These are phyloP conservation scores for rat (Rattus norvegicus) DNA, from an alignment of 2,113 vertebrate genomes.

Conservation along the genomic window DNA sequence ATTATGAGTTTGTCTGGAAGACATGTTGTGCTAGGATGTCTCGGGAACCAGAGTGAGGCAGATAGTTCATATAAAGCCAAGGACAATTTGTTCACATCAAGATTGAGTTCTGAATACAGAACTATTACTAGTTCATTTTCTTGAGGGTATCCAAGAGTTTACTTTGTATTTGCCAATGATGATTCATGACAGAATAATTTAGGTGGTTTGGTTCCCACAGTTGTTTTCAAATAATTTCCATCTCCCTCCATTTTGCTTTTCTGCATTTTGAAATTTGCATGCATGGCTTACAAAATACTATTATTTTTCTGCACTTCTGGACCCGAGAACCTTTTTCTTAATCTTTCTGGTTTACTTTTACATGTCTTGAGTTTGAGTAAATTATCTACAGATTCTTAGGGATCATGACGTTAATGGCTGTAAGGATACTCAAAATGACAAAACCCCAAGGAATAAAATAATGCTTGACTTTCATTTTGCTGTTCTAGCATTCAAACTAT, in stretches of 20 bases:
- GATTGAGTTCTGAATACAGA: conserved; percentile 43
- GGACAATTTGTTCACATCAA: not conserved
- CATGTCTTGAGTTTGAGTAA: conserved; percentile 67
- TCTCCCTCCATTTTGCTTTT: conserved; percentile 28
- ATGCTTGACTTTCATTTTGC: conserved; percentile 83
- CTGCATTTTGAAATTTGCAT: conserved; percentile 58
- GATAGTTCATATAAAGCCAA: conserved; percentile 8
- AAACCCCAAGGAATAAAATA: conserved; percentile 75
- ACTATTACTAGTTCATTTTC: conserved; percentile 31
- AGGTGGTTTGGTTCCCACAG: not conserved
- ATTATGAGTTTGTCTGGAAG: not conserved
- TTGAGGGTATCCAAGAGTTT: conserved; percentile 17
- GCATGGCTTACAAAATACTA: conserved; percentile 42
- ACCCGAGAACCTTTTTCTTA: conserved; percentile 5
- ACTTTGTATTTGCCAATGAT: conserved; percentile 43
- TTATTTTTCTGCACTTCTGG: conserved; percentile 28
- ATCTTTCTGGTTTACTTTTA: conserved; percentile 45
- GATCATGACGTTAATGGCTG: conserved; percentile 72
- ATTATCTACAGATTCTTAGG: conserved; percentile 67
- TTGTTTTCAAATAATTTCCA: conserved; percentile 37
- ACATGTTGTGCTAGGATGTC: not conserved
- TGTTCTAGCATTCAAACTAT: conserved; percentile 77
- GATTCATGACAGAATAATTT: conserved; percentile 53
- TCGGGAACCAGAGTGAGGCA: conserved; percentile 3
- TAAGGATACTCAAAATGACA: conserved; percentile 77